phyloP scores from a whole-genome alignment of 2,113 vertebrate species.

The Sinocyclocheilus maitianheensis region DNA sequence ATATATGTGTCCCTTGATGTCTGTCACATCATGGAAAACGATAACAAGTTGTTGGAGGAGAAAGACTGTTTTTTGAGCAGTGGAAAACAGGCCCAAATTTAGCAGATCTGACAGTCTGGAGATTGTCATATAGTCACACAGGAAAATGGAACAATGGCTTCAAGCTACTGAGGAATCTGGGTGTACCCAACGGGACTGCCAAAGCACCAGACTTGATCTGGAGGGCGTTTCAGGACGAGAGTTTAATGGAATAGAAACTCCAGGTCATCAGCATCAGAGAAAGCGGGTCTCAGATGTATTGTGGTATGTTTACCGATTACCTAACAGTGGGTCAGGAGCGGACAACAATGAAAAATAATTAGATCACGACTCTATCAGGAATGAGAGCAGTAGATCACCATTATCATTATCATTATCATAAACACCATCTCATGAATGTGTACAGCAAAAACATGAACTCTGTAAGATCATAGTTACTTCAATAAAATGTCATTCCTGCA shows the following conservation, averaged over 20 bases:
- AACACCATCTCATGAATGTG: background rate
- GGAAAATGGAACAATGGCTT: constrained; percentile 41
- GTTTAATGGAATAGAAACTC: constrained; percentile 9
- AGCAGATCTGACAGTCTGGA: constrained; percentile 49
- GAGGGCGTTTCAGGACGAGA: background rate
- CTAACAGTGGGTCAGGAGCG: background rate
- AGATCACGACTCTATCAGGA: background rate
- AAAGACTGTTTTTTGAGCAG: constrained; percentile 30
- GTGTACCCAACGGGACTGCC: constrained; percentile 2
- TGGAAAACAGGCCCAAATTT: constrained; percentile 54
- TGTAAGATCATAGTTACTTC: background rate
- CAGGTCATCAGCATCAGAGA: background rate
- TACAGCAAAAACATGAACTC: background rate
- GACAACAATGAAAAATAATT: background rate
- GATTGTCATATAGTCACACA: constrained; percentile 38
- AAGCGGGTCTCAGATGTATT: background rate
- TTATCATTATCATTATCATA: no score
- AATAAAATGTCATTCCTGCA: background rate
- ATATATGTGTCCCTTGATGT: background rate
- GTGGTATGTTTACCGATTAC: background rate
- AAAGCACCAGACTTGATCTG: background rate
- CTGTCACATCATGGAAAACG: constrained; percentile 47
- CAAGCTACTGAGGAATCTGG: constrained; percentile 28
- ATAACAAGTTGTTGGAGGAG: constrained; percentile 34
- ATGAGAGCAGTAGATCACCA: background rate